phyloP scores from a whole-genome alignment of 2,113 vertebrate genomes.

The Mus musculus region GRCm39 chr15:32532501-32533000 shows the following conservation, averaged over 20 bases:
- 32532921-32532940: fast-evolving
- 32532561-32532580: neutral
- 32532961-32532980: fast-evolving
- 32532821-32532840: neutral
- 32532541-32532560: neutral
- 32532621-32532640: neutral
- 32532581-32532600: neutral
- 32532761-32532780: neutral
- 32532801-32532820: neutral
- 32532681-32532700: neutral
- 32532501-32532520: neutral
- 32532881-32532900: neutral
- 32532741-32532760: neutral
- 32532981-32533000: fast-evolving
- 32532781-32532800: neutral
- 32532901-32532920: neutral
- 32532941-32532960: fast-evolving
- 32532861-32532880: neutral
- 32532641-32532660: neutral
- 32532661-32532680: neutral
- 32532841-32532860: neutral
- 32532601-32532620: neutral
- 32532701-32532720: neutral
- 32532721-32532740: fast-evolving
- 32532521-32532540: neutral